These are phyloP conservation scores for Nineta flava DNA, from an alignment of 2,888 invertebrate species.

Conservation along the genomic window DNA sequence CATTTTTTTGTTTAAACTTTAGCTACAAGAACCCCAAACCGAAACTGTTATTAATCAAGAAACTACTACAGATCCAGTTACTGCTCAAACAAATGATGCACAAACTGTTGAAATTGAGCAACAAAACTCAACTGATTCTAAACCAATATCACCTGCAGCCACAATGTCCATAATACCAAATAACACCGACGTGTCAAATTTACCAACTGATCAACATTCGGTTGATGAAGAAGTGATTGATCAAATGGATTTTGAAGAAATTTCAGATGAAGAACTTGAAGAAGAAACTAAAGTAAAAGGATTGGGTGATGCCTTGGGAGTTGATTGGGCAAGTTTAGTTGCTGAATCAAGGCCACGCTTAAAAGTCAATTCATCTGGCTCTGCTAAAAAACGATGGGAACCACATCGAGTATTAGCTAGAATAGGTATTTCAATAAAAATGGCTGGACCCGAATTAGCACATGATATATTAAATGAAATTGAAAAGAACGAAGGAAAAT, in stretches of 20 bases:
- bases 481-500: constrained; percentile 13
- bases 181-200: constrained; percentile 2
- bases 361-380: constrained; percentile 29
- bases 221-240: constrained; percentile 57
- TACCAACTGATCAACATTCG: constrained; percentile 27
- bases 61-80: not conserved
- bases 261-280: constrained; percentile 78
- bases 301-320: constrained; percentile 84
- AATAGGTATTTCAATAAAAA: constrained; percentile 62
- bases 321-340: constrained; percentile 84
- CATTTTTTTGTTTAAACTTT: not conserved
- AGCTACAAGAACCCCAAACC: constrained; percentile 1
- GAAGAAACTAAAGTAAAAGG: constrained; percentile 59
- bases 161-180: constrained; percentile 14
- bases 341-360: constrained; percentile 51
- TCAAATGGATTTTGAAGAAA: constrained; percentile 74
- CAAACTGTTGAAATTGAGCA: too few relatives aligned
- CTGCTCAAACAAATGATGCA: not conserved
- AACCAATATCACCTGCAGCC: constrained; percentile 21
- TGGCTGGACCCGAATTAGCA: constrained; percentile 53
- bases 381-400: constrained; percentile 61
- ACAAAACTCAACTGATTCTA: constrained; percentile 6
- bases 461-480: constrained; percentile 27
- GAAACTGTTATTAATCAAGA: not conserved
- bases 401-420: constrained; percentile 63